phyloP scores from a whole-genome alignment of 2,888 invertebrate species.

The Cotesia congregata region DNA sequence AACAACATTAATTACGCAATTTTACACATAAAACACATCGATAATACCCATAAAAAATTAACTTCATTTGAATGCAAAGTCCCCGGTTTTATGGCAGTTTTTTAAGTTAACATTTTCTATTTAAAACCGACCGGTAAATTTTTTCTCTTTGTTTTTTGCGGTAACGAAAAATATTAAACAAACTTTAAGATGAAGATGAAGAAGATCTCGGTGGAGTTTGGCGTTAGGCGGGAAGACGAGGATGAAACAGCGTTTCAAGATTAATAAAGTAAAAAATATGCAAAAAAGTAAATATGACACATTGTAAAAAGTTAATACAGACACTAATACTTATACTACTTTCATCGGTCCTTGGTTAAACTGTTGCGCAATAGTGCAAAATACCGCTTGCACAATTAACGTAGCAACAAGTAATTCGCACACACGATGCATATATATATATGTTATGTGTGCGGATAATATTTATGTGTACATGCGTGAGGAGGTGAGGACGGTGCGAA shows the following conservation, averaged over 20 bases:
- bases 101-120: no score
- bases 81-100: no score
- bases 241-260: no score
- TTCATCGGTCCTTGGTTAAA: slow-evolving; percentile 38
- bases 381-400: slow-evolving; percentile 41
- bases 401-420: slow-evolving; percentile 36
- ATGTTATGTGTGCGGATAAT: background rate
- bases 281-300: slow-evolving; percentile 6
- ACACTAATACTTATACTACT: slow-evolving; percentile 13
- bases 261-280: no score
- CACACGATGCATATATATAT: slow-evolving; percentile 13
- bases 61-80: no score
- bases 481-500: slow-evolving; percentile 37
- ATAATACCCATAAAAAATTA: no score
- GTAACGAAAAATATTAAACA: no score
- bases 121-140: no score
- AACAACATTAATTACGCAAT: slow-evolving; percentile 2
- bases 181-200: no score
- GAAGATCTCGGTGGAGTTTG: no score
- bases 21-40: background rate
- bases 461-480: slow-evolving; percentile 17
- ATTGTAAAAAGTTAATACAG: slow-evolving; percentile 5
- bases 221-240: no score
- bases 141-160: no score
- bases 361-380: slow-evolving; percentile 48